A percentile compares a stretch with the other conserved stretches of the same genome.
phyloP scores from a whole-genome alignment of 2,888 invertebrate species.

The Drosophila kuntzei region DNA sequence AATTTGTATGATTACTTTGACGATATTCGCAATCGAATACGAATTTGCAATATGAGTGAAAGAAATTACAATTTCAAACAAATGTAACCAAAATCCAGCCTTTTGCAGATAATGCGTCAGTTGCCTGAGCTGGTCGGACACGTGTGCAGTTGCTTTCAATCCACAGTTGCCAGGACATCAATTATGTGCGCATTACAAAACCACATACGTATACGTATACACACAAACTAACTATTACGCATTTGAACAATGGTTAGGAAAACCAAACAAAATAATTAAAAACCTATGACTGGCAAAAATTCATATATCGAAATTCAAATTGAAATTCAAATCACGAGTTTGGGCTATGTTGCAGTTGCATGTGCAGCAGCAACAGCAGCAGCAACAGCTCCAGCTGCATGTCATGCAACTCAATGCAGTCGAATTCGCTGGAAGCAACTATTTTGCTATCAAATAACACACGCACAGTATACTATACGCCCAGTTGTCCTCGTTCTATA shows the following conservation, averaged over 20 bases:
- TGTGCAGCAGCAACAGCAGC: constrained; percentile 23
- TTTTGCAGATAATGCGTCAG: constrained; percentile 46
- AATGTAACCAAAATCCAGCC: constrained; percentile 40
- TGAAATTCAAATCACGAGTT: constrained; percentile 67
- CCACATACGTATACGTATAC: constrained; percentile 21
- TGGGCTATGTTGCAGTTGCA: constrained; percentile 10
- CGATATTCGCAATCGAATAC: not conserved
- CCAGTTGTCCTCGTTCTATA: constrained; percentile 23
- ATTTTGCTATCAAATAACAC: constrained; percentile 74
- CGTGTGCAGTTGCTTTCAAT: constrained; percentile 29
- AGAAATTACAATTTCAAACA: constrained; percentile 20
- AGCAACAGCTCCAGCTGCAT: constrained; percentile 35
- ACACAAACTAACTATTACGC: constrained; percentile 22
- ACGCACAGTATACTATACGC: constrained; percentile 6
- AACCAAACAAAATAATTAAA: constrained; percentile 80
- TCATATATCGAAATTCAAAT: constrained; percentile 71
- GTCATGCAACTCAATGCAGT: constrained; percentile 61
- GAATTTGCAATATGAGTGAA: constrained; percentile 1
- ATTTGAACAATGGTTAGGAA: constrained; percentile 45
- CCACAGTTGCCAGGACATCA: constrained; percentile 62
- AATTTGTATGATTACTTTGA: constrained; percentile 2
- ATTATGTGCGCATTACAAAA: constrained; percentile 69
- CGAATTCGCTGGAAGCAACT: constrained; percentile 47
- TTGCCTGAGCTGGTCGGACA: constrained; percentile 16
- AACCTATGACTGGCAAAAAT: constrained; percentile 60